phyloP scores from a whole-genome alignment of 1,140 invertebrate genomes.

The Bradysia coprophila region DNA sequence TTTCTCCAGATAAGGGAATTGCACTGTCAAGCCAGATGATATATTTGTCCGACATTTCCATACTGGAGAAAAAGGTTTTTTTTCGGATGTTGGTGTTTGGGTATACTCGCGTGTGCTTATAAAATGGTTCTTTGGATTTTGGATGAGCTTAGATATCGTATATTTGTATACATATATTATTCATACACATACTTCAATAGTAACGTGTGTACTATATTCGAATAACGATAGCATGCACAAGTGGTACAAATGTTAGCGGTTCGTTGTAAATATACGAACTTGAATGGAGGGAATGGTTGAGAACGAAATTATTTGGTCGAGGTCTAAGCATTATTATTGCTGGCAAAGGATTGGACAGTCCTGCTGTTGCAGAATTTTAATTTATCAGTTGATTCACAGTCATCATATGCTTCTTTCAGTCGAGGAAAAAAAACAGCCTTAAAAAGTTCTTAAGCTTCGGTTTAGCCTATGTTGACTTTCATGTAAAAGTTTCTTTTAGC shows the following conservation, averaged over 20 bases:
- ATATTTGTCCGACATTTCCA: conserved; percentile 75
- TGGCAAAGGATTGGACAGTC: too few relatives aligned
- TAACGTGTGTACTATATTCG: too few relatives aligned
- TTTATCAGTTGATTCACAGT: too few relatives aligned
- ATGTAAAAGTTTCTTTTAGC: too few relatives aligned
- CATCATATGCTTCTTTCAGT: not conserved
- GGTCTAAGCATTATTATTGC: too few relatives aligned
- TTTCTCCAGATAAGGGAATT: conserved; percentile 61
- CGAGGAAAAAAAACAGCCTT: not conserved
- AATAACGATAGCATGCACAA: too few relatives aligned
- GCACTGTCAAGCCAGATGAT: conserved; percentile 69
- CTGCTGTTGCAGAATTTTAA: too few relatives aligned
- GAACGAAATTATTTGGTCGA: not conserved
- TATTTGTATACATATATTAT: too few relatives aligned
- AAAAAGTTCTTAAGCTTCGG: not conserved
- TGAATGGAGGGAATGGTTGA: not conserved
- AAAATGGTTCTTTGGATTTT: not conserved
- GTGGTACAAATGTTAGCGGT: too few relatives aligned
- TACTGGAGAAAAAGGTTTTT: conserved; percentile 28
- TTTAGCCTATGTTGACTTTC: too few relatives aligned
- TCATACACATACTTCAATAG: too few relatives aligned
- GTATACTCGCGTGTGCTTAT: not conserved
- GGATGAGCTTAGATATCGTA: not conserved
- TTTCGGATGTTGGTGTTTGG: not conserved
- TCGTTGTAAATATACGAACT: not conserved